These are phyloP conservation scores for Caenorhabditis sp. DNA, from an alignment of 2,888 invertebrate species.

Conservation along the genomic window DNA sequence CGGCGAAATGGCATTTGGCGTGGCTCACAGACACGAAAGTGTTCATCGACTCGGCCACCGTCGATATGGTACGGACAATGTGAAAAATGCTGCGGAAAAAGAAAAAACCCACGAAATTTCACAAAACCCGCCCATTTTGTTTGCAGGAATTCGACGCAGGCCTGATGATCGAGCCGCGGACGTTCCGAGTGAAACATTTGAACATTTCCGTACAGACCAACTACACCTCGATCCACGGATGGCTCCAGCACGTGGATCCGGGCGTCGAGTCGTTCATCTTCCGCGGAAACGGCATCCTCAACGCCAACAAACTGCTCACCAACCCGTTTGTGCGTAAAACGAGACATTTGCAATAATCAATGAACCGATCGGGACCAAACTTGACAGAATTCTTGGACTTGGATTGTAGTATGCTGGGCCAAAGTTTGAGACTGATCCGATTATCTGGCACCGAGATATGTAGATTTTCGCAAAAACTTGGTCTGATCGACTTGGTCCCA, in stretches of 20 bases:
- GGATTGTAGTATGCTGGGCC: too few relatives aligned
- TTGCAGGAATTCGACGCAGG: slow-evolving; percentile 37
- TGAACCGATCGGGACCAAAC: neutral
- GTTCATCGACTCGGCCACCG: slow-evolving; percentile 37
- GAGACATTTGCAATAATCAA: too few relatives aligned
- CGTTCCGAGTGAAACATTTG: slow-evolving; percentile 18
- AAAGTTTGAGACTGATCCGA: too few relatives aligned
- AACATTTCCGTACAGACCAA: slow-evolving; percentile 29
- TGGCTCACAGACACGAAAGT: slow-evolving; percentile 44
- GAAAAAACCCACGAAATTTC: neutral
- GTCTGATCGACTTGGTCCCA: too few relatives aligned
- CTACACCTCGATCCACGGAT: slow-evolving; percentile 26
- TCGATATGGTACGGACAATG: slow-evolving; percentile 31
- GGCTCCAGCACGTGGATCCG: slow-evolving; percentile 23
- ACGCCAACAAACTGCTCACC: slow-evolving; percentile 20
- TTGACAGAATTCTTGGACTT: neutral
- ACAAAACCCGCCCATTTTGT: too few relatives aligned
- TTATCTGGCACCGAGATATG: too few relatives aligned
- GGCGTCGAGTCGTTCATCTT: slow-evolving; percentile 26
- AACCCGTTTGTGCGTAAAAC: slow-evolving; percentile 21
- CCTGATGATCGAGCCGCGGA: slow-evolving; percentile 15
- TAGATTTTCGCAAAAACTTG: too few relatives aligned
- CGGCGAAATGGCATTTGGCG: slow-evolving; percentile 27
- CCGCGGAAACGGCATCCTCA: slow-evolving; percentile 35
- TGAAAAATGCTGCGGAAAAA: neutral